Percentiles rank a stretch among this genome's conserved stretches.
phyloP scores from a whole-genome alignment of 1,140 invertebrate species.

The Pseudomyrmex dendroicus region DNA sequence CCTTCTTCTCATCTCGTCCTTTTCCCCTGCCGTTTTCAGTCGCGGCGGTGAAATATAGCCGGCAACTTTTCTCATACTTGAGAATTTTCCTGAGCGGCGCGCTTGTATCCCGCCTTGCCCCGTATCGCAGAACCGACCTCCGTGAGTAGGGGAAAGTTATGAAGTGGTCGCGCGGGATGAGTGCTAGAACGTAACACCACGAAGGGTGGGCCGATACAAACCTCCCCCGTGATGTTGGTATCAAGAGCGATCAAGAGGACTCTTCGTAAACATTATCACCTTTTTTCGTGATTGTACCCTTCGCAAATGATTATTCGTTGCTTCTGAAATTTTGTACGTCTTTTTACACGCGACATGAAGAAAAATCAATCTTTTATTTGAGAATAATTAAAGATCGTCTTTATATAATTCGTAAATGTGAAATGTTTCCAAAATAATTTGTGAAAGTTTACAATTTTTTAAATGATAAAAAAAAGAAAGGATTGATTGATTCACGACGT shows the following conservation, averaged over 20 bases:
- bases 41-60: slow-evolving; percentile 79
- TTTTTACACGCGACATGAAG: neutral
- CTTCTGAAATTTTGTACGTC: neutral
- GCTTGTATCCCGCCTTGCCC: neutral
- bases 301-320: slow-evolving; percentile 13
- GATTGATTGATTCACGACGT: neutral
- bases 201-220: slow-evolving; percentile 22
- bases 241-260: slow-evolving; percentile 30
- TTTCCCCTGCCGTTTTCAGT: slow-evolving; percentile 68
- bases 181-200: slow-evolving; percentile 62
- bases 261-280: neutral
- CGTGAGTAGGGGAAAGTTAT: slow-evolving; percentile 57
- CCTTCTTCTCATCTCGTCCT: slow-evolving; percentile 70
- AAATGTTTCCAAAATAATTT: neutral
- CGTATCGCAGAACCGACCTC: slow-evolving; percentile 2
- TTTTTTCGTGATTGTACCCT: neutral
- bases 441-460: neutral
- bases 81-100: slow-evolving; percentile 75
- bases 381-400: neutral
- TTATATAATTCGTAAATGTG: neutral
- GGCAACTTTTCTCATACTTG: slow-evolving; percentile 81
- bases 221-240: slow-evolving; percentile 43
- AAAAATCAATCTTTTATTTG: neutral
- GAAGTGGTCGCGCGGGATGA: slow-evolving; percentile 60
- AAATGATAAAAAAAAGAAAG: neutral